Evolutionary conservation across 2,113 vertebrate genomes (phyloP).

Genomic region (Rana temporaria): DNA sequence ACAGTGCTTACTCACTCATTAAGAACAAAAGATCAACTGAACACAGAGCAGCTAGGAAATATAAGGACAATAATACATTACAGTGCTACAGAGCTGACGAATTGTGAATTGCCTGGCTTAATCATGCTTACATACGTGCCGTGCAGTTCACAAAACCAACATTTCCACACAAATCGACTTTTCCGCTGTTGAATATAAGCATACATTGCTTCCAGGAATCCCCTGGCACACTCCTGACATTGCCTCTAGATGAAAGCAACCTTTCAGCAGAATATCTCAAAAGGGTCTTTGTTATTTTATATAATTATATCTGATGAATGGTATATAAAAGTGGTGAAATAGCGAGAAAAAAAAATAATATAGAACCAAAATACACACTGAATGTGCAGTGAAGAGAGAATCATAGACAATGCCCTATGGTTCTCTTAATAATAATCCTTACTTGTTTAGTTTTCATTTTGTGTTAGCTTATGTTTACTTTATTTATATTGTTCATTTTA

Average conservation of each 20-base stretch:
- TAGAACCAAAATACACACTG: not conserved
- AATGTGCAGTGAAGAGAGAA: not conserved
- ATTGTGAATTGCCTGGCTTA: slow-evolving; percentile 26
- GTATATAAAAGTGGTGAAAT: slow-evolving; percentile 20
- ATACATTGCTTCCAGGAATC: slow-evolving; percentile 54
- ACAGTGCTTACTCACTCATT: not conserved
- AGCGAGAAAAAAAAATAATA: not conserved
- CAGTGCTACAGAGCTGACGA: slow-evolving; percentile 11
- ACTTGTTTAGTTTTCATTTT: too few relatives aligned
- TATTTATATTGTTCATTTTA: too few relatives aligned
- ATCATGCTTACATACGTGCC: slow-evolving; percentile 10
- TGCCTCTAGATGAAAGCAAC: slow-evolving; percentile 48
- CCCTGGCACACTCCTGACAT: slow-evolving; percentile 46
- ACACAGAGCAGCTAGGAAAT: not conserved
- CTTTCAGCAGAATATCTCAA: slow-evolving; percentile 40
- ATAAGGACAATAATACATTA: slow-evolving; percentile 29
- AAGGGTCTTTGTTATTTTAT: slow-evolving; percentile 41
- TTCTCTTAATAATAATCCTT: too few relatives aligned
- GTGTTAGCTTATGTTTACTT: too few relatives aligned
- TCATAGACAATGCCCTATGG: not conserved
- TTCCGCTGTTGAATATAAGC: slow-evolving; percentile 45
- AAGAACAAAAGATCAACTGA: not conserved
- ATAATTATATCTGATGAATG: slow-evolving; percentile 29
- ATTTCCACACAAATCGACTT: slow-evolving; percentile 45
- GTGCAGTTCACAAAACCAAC: slow-evolving; percentile 15